These are phyloP conservation scores for Eulemur mongoz DNA, from an alignment of 2,797 vertebrate genomes.

Conservation along the genomic window DNA sequence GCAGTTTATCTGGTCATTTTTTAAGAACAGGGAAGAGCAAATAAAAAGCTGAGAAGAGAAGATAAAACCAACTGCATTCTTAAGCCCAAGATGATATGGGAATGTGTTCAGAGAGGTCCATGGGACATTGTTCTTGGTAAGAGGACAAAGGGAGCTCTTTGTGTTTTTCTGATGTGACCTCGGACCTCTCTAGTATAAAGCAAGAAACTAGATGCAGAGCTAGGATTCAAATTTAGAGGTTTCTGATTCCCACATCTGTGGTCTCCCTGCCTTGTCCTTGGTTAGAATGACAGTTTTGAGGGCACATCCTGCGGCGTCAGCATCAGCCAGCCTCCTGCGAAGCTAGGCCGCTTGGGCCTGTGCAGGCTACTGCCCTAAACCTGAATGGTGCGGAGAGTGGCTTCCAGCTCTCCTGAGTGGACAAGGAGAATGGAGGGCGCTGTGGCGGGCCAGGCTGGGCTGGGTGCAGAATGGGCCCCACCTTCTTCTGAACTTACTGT, in stretches of 20 bases:
- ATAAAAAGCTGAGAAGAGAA: not conserved
- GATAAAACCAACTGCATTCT: not conserved
- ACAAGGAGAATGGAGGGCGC: not conserved
- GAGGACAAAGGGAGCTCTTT: not conserved
- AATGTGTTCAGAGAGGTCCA: not conserved
- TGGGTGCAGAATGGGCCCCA: not conserved
- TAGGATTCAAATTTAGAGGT: not conserved
- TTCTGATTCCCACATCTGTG: not conserved
- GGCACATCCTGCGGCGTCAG: not conserved
- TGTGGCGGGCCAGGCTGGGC: not conserved
- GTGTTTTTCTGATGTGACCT: not conserved
- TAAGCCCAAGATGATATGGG: not conserved
- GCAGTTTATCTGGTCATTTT: not conserved
- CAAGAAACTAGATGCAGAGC: conserved; percentile 19
- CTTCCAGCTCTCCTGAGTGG: not conserved
- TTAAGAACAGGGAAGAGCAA: not conserved
- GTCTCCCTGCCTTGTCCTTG: not conserved
- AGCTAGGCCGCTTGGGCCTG: not conserved
- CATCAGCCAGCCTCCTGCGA: not conserved
- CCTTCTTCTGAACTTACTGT: not conserved
- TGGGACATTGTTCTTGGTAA: not conserved
- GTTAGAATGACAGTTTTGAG: not conserved
- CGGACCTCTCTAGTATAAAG: not conserved
- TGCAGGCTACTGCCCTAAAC: not conserved
- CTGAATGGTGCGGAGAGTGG: not conserved